These are phyloP conservation scores for Drosophila lacteicornis DNA, from an alignment of 1,140 invertebrate genomes.

Conservation along the genomic window DNA sequence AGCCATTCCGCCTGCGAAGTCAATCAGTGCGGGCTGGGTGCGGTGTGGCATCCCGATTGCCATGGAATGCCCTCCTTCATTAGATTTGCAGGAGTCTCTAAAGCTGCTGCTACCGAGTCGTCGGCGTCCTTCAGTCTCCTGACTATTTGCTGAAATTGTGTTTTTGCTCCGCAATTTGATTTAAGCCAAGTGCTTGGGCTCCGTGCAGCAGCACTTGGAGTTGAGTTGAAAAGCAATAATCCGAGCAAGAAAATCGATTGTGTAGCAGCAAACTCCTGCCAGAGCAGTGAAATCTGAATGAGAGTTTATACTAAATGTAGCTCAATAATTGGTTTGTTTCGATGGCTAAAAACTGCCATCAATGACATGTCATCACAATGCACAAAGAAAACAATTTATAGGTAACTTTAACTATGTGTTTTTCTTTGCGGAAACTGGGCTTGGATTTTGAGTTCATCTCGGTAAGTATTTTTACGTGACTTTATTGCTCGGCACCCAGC, in stretches of 20 bases:
- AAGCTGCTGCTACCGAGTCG: not conserved
- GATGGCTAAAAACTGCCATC: not conserved
- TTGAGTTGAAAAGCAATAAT: constrained; percentile 32
- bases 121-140: constrained; percentile 16
- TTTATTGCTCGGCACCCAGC: constrained; percentile 18
- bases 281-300: not conserved
- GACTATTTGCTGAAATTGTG: constrained; percentile 40
- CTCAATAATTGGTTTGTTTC: not conserved
- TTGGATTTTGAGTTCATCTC: constrained; percentile 7
- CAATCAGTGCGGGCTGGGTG: constrained; percentile 36
- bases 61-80: constrained; percentile 33
- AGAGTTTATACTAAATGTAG: not conserved
- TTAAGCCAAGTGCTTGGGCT: constrained; percentile 23
- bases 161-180: constrained; percentile 37
- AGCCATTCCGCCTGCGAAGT: constrained; percentile 11
- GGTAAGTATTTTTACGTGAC: constrained; percentile 46
- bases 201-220: not conserved
- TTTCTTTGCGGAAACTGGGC: no score
- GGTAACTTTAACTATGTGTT: no score
- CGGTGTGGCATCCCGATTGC: constrained; percentile 28
- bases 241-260: constrained; percentile 20
- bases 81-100: constrained; percentile 24
- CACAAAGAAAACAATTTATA: not conserved
- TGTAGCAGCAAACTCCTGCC: not conserved
- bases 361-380: not conserved